phyloP scores from a whole-genome alignment of 1,140 invertebrate species.

The Polypedilum vanderplanki region DNA sequence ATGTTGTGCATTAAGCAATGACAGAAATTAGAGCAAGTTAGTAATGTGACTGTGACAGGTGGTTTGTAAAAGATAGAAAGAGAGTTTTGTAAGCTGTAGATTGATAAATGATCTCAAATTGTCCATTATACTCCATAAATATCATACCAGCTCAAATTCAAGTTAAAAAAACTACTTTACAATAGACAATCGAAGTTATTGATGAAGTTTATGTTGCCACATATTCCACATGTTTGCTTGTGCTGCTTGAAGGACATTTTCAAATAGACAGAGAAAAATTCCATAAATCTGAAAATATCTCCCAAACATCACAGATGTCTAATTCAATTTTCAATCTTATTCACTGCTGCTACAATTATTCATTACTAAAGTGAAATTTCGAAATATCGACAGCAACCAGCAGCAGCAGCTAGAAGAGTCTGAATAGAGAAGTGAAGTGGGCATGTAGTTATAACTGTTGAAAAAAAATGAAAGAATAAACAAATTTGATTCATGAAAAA shows the following conservation, averaged over 20 bases:
- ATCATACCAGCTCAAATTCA: background rate
- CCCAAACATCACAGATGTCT: background rate
- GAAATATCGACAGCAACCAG: too few relatives aligned
- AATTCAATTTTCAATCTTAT: slow-evolving; percentile 15
- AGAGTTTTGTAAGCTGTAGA: background rate
- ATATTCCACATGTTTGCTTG: too few relatives aligned
- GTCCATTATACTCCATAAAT: background rate
- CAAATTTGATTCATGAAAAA: background rate
- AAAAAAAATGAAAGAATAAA: background rate
- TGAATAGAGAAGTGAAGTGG: background rate
- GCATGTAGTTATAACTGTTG: background rate
- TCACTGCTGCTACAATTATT: background rate
- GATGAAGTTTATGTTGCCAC: background rate
- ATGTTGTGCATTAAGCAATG: too few relatives aligned
- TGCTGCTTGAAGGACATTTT: background rate
- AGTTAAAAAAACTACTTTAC: background rate
- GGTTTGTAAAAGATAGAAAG: too few relatives aligned
- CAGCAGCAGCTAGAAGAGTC: background rate
- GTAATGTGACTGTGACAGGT: too few relatives aligned
- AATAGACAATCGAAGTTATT: background rate
- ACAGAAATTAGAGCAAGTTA: too few relatives aligned
- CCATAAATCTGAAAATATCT: background rate
- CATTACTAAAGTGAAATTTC: background rate
- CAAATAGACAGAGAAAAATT: background rate
- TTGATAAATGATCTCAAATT: slow-evolving; percentile 14